Conservation (phyloP, 2,797 vertebrate genomes). For the Kryptopterus vitreolus region DNA sequence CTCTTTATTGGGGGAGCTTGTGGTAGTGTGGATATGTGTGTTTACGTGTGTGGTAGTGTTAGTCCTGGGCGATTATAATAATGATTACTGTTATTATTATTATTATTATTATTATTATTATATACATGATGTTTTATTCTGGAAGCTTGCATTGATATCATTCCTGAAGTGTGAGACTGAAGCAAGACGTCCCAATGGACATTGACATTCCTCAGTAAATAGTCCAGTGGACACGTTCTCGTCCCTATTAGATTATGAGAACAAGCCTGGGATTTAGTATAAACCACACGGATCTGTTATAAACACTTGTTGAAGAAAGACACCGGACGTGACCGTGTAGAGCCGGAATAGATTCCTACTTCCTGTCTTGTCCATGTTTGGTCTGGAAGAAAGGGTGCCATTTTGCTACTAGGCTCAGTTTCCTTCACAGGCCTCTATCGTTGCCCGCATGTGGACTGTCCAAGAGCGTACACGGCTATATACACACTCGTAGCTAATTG, state of each 20-base stretch:
- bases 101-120: slow-evolving; percentile 12
- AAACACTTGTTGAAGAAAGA: slow-evolving; percentile 44
- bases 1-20: neutral
- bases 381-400: slow-evolving; percentile 47
- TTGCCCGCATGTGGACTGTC: slow-evolving; percentile 66
- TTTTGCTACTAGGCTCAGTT: slow-evolving; percentile 47
- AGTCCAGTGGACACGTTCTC: neutral
- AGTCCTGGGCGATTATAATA: no score
- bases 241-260: neutral
- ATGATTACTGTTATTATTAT: neutral
- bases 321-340: neutral
- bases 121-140: neutral
- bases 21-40: neutral
- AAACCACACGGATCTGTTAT: neutral
- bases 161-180: neutral
- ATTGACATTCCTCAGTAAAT: neutral
- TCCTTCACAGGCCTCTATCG: slow-evolving; percentile 62
- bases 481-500: neutral
- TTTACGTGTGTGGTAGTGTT: neutral
- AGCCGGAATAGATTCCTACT: slow-evolving; percentile 14
- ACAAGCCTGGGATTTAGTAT: neutral
- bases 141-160: neutral
- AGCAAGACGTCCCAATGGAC: neutral
- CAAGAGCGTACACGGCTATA: slow-evolving; percentile 54
- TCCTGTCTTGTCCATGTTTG: slow-evolving; percentile 43